Percentiles rank a stretch among this genome's conserved stretches.
These are phyloP conservation scores for Tubulanus polymorphus DNA, from an alignment of 2,888 invertebrate species.

Conservation along the genomic window DNA sequence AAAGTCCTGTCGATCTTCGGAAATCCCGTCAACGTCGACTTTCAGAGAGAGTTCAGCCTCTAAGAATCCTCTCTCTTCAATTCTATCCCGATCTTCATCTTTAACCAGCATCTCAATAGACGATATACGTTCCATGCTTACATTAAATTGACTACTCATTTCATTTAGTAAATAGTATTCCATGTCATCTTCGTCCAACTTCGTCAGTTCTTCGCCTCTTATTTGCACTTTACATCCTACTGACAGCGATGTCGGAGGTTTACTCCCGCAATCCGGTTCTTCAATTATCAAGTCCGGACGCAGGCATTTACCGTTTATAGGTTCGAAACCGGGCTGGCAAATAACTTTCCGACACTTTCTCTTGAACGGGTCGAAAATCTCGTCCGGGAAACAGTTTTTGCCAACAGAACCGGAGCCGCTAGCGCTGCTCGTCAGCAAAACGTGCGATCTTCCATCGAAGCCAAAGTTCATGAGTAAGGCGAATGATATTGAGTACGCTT, in stretches of 20 bases:
- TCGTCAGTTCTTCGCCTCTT: background rate
- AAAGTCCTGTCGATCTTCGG: background rate
- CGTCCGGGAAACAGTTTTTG: conserved; percentile 20
- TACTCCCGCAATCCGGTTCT: background rate
- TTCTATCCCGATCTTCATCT: background rate
- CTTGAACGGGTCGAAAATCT: conserved; percentile 25
- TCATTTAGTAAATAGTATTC: background rate
- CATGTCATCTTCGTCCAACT: background rate
- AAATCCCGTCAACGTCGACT: background rate
- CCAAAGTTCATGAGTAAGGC: conserved; percentile 43
- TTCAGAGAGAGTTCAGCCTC: background rate
- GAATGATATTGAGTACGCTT: conserved; percentile 29
- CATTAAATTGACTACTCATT: background rate
- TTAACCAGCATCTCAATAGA: background rate
- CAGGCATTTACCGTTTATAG: conserved; percentile 22
- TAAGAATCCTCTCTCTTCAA: too few relatives aligned
- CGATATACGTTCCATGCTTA: background rate
- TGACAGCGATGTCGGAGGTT: background rate
- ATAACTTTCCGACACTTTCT: conserved; percentile 25
- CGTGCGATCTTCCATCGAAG: conserved; percentile 39
- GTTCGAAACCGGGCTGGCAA: conserved; percentile 23
- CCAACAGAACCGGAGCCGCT: conserved; percentile 5
- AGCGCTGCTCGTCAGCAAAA: conserved; percentile 28
- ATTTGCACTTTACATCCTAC: background rate
- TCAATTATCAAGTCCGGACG: background rate